Conservation (phyloP, 2,113 vertebrate species). For the Apus apus region DNA sequence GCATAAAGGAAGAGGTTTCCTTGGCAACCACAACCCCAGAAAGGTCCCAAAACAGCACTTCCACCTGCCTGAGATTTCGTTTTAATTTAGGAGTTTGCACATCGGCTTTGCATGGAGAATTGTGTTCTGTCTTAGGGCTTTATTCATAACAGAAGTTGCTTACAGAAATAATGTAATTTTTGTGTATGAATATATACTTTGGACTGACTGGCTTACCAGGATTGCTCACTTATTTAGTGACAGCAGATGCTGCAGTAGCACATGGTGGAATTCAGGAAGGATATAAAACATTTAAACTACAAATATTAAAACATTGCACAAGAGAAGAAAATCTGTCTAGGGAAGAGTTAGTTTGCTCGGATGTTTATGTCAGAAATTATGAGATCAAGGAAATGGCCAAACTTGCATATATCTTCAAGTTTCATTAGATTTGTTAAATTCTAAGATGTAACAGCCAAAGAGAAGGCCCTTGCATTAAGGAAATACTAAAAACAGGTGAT, state of each 20-base stretch:
- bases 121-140: constrained; percentile 25
- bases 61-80: constrained; percentile 53
- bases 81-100: constrained; percentile 57
- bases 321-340: not conserved
- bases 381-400: not conserved
- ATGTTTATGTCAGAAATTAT: not conserved
- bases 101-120: constrained; percentile 24
- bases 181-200: not conserved
- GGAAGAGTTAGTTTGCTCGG: not conserved
- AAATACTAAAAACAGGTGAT: not conserved
- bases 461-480: not conserved
- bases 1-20: constrained; percentile 68
- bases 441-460: not conserved
- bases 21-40: constrained; percentile 54
- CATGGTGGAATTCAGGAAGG: not conserved
- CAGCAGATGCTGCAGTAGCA: not conserved
- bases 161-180: constrained; percentile 24
- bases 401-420: not conserved
- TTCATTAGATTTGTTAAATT: not conserved
- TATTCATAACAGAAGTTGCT: constrained; percentile 20
- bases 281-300: not conserved
- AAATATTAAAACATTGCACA: not conserved
- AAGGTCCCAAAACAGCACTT: constrained; percentile 41
- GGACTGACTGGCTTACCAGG: not conserved
- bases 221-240: not conserved